A percentile compares a stretch with the other conserved stretches of the same genome.
Conservation (phyloP, 30 jellyfish, hydroid and myxozoan species). For the Cassiopea andromeda region DNA sequence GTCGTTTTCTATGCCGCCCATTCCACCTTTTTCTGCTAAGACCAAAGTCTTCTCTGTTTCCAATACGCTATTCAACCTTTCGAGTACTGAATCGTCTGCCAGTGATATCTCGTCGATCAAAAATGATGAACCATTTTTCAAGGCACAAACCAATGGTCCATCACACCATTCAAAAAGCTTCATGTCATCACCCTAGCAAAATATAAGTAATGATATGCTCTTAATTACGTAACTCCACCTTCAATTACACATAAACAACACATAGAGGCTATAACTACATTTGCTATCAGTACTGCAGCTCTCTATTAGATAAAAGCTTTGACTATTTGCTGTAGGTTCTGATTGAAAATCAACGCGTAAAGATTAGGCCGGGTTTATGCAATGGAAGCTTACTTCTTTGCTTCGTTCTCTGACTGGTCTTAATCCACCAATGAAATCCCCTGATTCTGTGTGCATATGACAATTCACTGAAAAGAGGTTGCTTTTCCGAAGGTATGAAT, state of each 20-base stretch:
- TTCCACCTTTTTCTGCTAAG: slow-evolving; percentile 91
- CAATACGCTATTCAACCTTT: slow-evolving; percentile 90
- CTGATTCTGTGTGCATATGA: slow-evolving; percentile 97
- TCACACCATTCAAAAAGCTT: slow-evolving; percentile 94
- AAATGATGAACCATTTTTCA: slow-evolving; percentile 88
- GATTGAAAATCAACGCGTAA: too few species aligned
- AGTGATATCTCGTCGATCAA: slow-evolving; percentile 96
- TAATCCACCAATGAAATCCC: slow-evolving; percentile 98
- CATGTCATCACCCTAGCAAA: slow-evolving; percentile 50
- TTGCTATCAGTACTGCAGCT: neutral
- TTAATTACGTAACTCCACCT: too few species aligned
- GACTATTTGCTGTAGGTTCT: neutral
- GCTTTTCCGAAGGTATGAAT: slow-evolving; percentile 62
- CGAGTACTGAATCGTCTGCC: slow-evolving; percentile 99
- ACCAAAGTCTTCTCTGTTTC: slow-evolving; percentile 88
- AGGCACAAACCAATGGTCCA: slow-evolving; percentile 94
- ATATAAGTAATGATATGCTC: neutral
- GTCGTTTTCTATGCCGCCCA: slow-evolving; percentile 32
- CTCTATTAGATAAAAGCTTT: neutral
- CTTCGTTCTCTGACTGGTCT: slow-evolving; percentile 92
- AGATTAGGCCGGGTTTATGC: too few species aligned
- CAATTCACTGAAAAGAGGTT: slow-evolving; percentile 83
- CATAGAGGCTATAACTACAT: too few species aligned
- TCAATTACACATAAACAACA: too few species aligned
- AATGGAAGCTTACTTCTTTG: slow-evolving; percentile 28